Evolutionary conservation across 2,888 invertebrate genomes (phyloP).

Genomic region (Galerucella nymphaeae): DNA sequence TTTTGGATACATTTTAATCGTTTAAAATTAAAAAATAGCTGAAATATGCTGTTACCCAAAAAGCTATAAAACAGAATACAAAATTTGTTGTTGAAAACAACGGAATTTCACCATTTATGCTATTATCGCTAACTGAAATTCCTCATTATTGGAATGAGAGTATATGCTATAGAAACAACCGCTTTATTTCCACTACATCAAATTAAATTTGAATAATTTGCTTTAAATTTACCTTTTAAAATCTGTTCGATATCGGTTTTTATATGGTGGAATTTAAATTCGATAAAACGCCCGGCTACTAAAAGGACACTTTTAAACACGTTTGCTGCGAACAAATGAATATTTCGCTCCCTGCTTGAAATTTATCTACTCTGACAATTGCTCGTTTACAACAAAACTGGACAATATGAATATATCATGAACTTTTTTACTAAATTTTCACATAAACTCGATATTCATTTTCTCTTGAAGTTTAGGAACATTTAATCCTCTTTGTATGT

Average conservation of each 20-base stretch:
- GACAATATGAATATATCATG: too few relatives aligned
- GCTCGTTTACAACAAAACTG: too few relatives aligned
- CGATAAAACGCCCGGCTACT: too few relatives aligned
- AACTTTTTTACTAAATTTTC: neutral
- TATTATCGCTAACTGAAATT: neutral
- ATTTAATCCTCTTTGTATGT: neutral
- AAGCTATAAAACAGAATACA: neutral
- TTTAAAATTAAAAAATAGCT: neutral
- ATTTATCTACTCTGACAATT: too few relatives aligned
- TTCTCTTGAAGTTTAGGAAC: neutral
- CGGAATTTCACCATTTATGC: neutral
- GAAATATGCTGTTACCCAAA: neutral
- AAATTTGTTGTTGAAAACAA: conserved; percentile 1
- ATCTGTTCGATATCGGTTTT: neutral
- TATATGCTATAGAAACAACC: conserved; percentile 1
- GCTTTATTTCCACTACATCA: neutral
- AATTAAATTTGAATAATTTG: conserved; percentile 4
- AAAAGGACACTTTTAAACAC: too few relatives aligned
- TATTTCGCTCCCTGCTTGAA: too few relatives aligned
- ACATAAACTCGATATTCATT: neutral
- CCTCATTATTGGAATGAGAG: neutral
- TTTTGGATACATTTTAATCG: neutral
- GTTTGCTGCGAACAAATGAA: too few relatives aligned
- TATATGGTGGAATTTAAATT: neutral
- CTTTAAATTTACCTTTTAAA: neutral